These are phyloP conservation scores for Archegozetes longisetosus DNA, from an alignment of 1,140 invertebrate species.

Conservation along the genomic window DNA sequence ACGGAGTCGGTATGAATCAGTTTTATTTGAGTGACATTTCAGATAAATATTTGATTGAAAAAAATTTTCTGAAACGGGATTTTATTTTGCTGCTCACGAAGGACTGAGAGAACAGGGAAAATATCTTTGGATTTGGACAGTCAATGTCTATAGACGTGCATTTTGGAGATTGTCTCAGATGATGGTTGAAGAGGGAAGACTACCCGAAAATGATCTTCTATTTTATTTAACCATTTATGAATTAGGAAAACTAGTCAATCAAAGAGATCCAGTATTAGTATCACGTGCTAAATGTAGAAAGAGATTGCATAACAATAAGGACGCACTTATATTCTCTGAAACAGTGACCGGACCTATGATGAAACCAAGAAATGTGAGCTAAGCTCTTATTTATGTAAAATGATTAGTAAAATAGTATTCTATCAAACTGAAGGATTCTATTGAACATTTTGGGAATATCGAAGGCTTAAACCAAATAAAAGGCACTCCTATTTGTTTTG, in stretches of 20 bases:
- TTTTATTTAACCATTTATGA: slow-evolving; percentile 51
- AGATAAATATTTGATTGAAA: slow-evolving; percentile 21
- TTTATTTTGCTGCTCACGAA: slow-evolving; percentile 41
- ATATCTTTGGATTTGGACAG: slow-evolving; percentile 24
- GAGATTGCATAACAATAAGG: slow-evolving; percentile 38
- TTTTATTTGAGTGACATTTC: slow-evolving; percentile 3
- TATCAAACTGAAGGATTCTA: too few relatives aligned
- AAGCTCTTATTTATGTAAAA: background rate
- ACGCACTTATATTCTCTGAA: slow-evolving; percentile 44
- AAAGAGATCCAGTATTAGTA: slow-evolving; percentile 38
- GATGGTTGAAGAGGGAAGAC: slow-evolving; percentile 40
- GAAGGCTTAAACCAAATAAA: too few relatives aligned
- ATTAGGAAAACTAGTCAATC: slow-evolving; percentile 35
- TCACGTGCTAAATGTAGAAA: slow-evolving; percentile 45
- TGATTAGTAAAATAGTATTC: too few relatives aligned
- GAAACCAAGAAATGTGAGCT: background rate
- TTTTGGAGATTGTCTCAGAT: slow-evolving; percentile 39
- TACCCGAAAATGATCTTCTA: slow-evolving; percentile 49
- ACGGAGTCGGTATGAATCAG: too few relatives aligned
- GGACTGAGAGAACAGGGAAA: slow-evolving; percentile 24
- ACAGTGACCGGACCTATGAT: background rate
- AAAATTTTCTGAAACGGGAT: slow-evolving; percentile 37
- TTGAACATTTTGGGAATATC: too few relatives aligned
- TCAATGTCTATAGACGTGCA: slow-evolving; percentile 43
- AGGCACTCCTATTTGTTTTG: background rate